Conservation (phyloP, 2,113 vertebrate genomes). For the Muntiacus reevesi region DNA sequence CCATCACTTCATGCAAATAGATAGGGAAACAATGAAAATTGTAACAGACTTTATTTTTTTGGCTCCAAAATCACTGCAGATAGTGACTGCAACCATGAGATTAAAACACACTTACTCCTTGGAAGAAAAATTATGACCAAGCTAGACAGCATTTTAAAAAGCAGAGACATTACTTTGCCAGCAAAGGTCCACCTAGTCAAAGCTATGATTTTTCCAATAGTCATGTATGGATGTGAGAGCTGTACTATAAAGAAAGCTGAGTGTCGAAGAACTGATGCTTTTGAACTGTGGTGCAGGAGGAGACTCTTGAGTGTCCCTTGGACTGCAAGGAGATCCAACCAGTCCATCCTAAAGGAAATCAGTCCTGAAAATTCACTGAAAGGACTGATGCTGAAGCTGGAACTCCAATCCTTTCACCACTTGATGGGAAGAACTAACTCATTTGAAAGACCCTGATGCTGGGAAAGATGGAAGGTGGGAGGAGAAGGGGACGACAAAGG, state of each 20-base stretch:
- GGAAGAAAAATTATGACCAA: neutral
- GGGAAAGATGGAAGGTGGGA: neutral
- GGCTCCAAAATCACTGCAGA: neutral
- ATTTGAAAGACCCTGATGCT: neutral
- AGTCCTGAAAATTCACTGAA: neutral
- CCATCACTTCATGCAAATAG: neutral
- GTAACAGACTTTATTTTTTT: neutral
- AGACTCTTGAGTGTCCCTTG: neutral
- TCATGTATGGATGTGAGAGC: neutral
- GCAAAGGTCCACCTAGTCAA: neutral
- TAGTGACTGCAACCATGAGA: neutral
- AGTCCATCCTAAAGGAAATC: neutral
- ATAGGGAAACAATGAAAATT: neutral
- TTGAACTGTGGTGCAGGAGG: rapidly evolving
- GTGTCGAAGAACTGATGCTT: neutral
- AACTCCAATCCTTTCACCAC: neutral
- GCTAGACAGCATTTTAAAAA: neutral
- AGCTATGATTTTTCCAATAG: neutral
- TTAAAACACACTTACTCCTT: neutral
- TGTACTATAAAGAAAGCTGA: neutral
- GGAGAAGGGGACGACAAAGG: rapidly evolving
- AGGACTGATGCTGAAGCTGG: neutral
- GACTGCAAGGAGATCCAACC: neutral
- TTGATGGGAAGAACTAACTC: neutral
- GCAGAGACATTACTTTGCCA: neutral